Conservation (phyloP, 2,113 vertebrate species). For the Clarias gariepinus region DNA sequence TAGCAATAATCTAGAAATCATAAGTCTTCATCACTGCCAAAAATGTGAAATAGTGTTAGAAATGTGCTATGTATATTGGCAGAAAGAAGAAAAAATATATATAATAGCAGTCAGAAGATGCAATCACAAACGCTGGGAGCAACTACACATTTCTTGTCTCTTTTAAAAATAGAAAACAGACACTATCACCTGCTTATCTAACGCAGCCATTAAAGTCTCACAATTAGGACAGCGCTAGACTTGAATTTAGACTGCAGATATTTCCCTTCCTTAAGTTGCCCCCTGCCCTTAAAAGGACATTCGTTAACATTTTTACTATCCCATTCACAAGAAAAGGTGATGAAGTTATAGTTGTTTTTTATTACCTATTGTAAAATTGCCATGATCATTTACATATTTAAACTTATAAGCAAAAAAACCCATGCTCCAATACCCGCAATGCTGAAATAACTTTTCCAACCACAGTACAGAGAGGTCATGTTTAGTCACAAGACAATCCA, state of each 20-base stretch:
- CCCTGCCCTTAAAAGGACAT: constrained; percentile 27
- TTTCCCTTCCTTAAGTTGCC: background rate
- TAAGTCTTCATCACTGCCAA: background rate
- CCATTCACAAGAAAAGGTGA: background rate
- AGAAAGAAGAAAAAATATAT: background rate
- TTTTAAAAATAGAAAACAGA: constrained; percentile 31
- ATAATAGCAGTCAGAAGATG: background rate
- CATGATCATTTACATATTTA: background rate
- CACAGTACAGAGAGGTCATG: background rate
- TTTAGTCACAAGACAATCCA: background rate
- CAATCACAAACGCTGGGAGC: background rate
- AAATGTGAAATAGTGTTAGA: background rate
- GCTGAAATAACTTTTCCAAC: background rate
- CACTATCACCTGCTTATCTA: constrained; percentile 4
- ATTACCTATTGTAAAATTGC: background rate
- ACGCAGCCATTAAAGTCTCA: constrained; percentile 18
- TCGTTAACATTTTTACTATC: background rate
- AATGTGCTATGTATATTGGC: background rate
- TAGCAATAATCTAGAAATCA: background rate
- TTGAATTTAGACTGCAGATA: constrained; percentile 15
- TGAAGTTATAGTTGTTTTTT: background rate
- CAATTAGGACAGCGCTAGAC: constrained; percentile 2
- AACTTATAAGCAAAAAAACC: background rate
- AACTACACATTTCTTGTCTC: constrained; percentile 17
- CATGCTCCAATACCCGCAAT: background rate